These are phyloP conservation scores for Tapirus indicus DNA, from an alignment of 2,797 vertebrate genomes.

Conservation along the genomic window DNA sequence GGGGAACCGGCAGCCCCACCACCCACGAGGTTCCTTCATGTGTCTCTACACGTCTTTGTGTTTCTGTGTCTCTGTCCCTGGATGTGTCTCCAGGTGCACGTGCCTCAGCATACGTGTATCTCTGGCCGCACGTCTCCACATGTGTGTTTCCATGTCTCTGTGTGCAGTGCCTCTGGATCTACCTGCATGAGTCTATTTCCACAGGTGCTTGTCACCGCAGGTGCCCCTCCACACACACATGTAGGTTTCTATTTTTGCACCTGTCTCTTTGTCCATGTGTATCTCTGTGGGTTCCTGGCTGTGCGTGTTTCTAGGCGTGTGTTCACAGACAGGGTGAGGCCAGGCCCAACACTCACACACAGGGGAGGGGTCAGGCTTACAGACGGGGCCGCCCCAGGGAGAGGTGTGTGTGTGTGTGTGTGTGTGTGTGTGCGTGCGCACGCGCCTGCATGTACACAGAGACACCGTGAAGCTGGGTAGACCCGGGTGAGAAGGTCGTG, in stretches of 20 bases:
- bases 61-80: conserved; percentile 28
- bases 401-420: neutral
- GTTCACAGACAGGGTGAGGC: conserved; percentile 27
- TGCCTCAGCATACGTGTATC: neutral
- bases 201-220: conserved; percentile 73
- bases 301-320: conserved; percentile 39
- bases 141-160: accelerated
- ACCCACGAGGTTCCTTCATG: neutral
- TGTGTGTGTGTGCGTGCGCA: too few species aligned
- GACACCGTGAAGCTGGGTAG: conserved; percentile 51
- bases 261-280: conserved; percentile 27
- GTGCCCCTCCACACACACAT: conserved; percentile 47
- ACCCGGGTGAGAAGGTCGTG: conserved; percentile 67
- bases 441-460: neutral
- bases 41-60: neutral
- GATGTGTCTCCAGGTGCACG: neutral
- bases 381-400: conserved; percentile 54
- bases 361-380: neutral
- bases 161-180: neutral
- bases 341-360: neutral
- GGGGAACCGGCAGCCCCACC: neutral
- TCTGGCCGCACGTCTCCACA: neutral
- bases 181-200: neutral
- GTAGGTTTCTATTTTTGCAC: conserved; percentile 44
- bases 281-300: neutral